Evolutionary conservation across 2,113 vertebrate genomes (phyloP).

Genomic region (Upupa epops): DNA sequence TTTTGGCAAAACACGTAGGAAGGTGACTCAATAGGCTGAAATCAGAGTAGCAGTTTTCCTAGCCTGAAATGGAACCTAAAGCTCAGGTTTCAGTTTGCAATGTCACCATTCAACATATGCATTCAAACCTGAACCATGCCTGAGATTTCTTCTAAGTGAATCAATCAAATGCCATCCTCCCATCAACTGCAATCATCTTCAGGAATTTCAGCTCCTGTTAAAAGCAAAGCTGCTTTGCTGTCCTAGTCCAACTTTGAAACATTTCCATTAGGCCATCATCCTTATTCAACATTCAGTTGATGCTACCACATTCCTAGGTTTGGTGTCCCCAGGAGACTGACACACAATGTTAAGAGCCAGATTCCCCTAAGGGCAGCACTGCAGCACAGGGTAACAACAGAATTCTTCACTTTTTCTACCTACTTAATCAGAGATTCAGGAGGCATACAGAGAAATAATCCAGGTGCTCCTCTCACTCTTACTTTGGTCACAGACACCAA

Average conservation of each 20-base stretch:
- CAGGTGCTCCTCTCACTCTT: not conserved
- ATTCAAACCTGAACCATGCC: not conserved
- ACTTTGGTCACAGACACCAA: not conserved
- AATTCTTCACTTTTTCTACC: not conserved
- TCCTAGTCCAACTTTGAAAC: not conserved
- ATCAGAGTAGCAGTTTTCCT: constrained; percentile 31
- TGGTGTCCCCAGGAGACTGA: not conserved
- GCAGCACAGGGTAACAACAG: not conserved
- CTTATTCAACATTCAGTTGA: not conserved
- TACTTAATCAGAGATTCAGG: not conserved
- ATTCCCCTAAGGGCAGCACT: not conserved
- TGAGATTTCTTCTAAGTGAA: not conserved
- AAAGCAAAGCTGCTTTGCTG: not conserved
- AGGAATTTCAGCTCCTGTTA: not conserved
- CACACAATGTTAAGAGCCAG: rapidly evolving
- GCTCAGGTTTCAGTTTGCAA: constrained; percentile 44
- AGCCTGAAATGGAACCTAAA: constrained; percentile 46
- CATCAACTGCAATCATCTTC: not conserved
- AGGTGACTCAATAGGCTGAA: constrained; percentile 40
- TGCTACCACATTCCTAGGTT: not conserved
- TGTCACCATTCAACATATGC: not conserved
- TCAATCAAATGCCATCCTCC: not conserved
- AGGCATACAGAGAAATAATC: not conserved
- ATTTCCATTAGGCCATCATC: not conserved
- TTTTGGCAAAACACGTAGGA: constrained; percentile 10